A percentile compares a stretch with the other conserved stretches of the same genome.
Evolutionary conservation across 2,797 vertebrate genomes (phyloP).

Genomic region (Gastrophryne carolinensis): DNA sequence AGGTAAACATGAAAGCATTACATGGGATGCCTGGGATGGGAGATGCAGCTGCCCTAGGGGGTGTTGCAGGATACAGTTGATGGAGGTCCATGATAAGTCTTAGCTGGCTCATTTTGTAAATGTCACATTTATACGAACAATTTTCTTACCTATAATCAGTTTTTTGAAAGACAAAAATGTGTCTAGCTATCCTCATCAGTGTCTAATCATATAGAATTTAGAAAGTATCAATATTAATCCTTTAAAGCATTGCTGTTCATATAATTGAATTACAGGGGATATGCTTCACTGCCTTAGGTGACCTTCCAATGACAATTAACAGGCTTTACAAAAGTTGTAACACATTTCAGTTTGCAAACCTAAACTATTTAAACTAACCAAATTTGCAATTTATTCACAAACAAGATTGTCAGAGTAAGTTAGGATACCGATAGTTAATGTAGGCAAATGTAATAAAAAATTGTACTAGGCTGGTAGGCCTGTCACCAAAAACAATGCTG

Average conservation of each 20-base stretch:
- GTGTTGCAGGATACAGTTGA: no score
- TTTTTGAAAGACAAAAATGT: no score
- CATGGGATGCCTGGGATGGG: no score
- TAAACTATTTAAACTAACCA: not conserved
- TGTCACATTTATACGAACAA: no score
- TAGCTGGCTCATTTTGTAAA: no score
- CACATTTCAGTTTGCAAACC: not conserved
- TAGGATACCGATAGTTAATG: not conserved
- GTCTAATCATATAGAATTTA: not conserved
- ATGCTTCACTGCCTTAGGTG: not conserved
- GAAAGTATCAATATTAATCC: not conserved
- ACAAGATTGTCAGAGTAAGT: not conserved
- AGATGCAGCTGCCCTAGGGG: no score
- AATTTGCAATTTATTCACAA: slow-evolving; percentile 13
- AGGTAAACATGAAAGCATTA: no score
- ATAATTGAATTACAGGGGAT: not conserved
- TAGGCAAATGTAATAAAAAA: slow-evolving; percentile 11
- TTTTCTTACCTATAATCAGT: no score
- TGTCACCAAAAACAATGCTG: not conserved
- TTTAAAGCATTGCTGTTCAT: not conserved
- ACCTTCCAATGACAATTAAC: not conserved
- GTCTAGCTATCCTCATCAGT: no score
- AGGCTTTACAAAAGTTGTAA: not conserved
- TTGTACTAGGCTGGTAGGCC: slow-evolving; percentile 4
- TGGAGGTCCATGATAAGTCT: no score